phyloP scores from a whole-genome alignment of 2,797 vertebrate species.

The Synaphobranchus kaupii region DNA sequence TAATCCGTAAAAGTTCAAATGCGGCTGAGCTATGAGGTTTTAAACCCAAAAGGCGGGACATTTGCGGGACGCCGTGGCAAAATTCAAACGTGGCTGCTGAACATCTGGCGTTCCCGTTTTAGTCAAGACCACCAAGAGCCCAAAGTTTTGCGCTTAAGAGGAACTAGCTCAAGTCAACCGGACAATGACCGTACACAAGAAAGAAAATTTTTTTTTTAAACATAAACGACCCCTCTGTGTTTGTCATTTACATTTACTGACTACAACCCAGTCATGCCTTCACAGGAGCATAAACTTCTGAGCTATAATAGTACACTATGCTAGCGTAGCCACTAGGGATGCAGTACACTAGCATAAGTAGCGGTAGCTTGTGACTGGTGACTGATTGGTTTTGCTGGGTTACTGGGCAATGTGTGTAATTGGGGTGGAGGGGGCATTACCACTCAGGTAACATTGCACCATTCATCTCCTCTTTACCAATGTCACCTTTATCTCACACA shows the following conservation, averaged over 20 bases:
- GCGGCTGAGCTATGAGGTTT: neutral
- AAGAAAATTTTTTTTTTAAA: no score
- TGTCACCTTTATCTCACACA: neutral
- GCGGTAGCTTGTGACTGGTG: neutral
- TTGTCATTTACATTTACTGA: neutral
- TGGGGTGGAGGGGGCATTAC: neutral
- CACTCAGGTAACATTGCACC: neutral
- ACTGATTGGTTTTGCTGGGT: neutral
- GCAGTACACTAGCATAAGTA: neutral
- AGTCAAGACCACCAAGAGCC: neutral
- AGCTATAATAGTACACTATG: neutral
- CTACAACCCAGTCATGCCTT: neutral
- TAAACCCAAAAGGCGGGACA: constrained; percentile 18
- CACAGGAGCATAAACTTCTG: neutral
- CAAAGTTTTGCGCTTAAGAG: neutral
- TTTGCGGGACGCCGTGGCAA: constrained; percentile 12
- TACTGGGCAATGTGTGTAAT: neutral
- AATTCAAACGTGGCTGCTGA: constrained; percentile 12
- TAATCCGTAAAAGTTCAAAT: constrained; percentile 18
- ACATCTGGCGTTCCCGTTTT: neutral
- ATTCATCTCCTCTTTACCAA: neutral
- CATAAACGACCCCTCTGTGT: no score
- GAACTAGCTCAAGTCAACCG: neutral
- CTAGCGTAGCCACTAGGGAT: neutral
- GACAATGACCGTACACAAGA: neutral